Base-by-base conservation (phyloP, 2,113 vertebrate genomes). In the Vulpes ferrilata region DNA sequence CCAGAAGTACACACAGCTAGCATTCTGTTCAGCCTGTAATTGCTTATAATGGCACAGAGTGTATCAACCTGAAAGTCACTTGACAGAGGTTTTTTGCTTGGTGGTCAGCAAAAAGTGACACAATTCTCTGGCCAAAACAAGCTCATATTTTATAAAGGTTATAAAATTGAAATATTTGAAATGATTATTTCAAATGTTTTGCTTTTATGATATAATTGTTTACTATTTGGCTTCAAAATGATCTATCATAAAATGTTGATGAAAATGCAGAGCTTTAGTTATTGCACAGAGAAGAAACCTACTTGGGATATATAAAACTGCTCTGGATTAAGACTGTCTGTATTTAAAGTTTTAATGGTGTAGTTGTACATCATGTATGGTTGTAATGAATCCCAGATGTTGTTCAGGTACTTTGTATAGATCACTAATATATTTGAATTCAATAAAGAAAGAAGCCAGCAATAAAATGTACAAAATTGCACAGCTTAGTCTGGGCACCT, bases 1-100 rank as follows among this genome's bases (percentile, higher is more conserved):
- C 71, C 53, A 82, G 20, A 82, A 64, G 95, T 95, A 15, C 19
- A 23, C 55, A 23, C 78, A 27, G 16, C 22, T 80, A 71, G 7
- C 80, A 23, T 90, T 96, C 90, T 43, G 48, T 93, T 96, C 93
- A 81, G 84, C 93, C 59, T 11, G 23, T 97, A 93, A 95, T 83
- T 95, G n/a, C 12, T 82, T 96, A 1, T 97, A 97, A 97, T 84
- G 55, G 27, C 23, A 43, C 35, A 12, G 27, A 22, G 65, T 93
- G 1, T 74, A 22, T 35, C 55, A 90, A 94, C 60, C 90, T 95
- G 65, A 94, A 91, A 97, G 97, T 60, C 73, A 71, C 60, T 78
- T 91, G 67, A 88, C 19, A 91, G 84, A 95, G 57, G 71, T 81
- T 98, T 96, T 96, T 97, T 97, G 94, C 65, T 30, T 92, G 23